phyloP scores from a whole-genome alignment of 2,888 invertebrate genomes.

The Acrocera orbiculus region DNA sequence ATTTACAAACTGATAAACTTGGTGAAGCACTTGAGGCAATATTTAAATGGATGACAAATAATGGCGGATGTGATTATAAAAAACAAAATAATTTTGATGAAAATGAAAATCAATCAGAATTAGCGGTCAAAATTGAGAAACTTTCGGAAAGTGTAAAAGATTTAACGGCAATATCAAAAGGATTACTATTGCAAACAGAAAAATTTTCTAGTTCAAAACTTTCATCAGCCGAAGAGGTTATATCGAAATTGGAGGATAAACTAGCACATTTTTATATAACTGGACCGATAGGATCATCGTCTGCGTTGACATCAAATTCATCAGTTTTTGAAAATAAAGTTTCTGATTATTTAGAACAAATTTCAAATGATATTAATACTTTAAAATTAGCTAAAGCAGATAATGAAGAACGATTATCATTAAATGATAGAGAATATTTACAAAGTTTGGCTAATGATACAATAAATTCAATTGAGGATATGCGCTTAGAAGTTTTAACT shows the following conservation, averaged over 20 bases:
- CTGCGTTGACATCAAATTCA: constrained; percentile 21
- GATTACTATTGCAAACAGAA: constrained; percentile 21
- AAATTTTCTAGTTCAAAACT: constrained; percentile 18
- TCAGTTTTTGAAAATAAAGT: constrained; percentile 32
- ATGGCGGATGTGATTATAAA: constrained; percentile 20
- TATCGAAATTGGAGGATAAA: constrained; percentile 23
- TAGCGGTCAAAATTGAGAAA: constrained; percentile 20
- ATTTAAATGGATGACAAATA: constrained; percentile 29
- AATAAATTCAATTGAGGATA: constrained; percentile 36
- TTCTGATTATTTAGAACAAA: constrained; percentile 29
- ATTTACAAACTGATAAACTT: constrained; percentile 24
- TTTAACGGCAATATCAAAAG: constrained; percentile 18
- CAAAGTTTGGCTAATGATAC: constrained; percentile 44
- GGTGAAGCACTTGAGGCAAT: constrained; percentile 25
- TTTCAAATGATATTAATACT: constrained; percentile 29
- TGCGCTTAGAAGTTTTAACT: constrained; percentile 33
- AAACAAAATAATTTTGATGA: constrained; percentile 14
- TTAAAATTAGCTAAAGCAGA: constrained; percentile 31
- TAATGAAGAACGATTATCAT: constrained; percentile 31
- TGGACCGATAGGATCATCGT: constrained; percentile 14
- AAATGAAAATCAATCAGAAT: constrained; percentile 19
- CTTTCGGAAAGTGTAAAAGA: constrained; percentile 19
- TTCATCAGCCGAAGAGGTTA: constrained; percentile 21
- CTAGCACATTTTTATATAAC: constrained; percentile 21
- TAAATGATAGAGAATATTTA: constrained; percentile 33